Base-by-base conservation (phyloP, 2,113 vertebrate genomes). In the Rhodinocichla rosea region DNA sequence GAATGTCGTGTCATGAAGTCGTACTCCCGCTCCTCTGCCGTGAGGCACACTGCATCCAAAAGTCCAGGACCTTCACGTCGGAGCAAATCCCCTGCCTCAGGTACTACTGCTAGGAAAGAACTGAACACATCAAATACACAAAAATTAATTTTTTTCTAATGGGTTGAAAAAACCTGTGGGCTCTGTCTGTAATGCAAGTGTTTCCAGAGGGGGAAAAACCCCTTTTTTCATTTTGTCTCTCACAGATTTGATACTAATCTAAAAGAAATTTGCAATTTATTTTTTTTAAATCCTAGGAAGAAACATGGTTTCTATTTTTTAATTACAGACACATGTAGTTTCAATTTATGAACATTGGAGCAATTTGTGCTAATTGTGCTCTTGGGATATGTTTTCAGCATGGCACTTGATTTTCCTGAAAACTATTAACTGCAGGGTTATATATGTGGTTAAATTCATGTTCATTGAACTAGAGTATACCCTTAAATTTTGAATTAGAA, bases 1-100 rank as follows among this genome's bases (percentile, higher is more conserved):
- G 99, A 99, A 92, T 99, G 99, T 75, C 98, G 98, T 57, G 99
- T 99, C 77, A 97, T 99, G 94, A 99, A 99, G 97, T 98, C 99
- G 4, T 98, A 99, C 87, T 97, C 98, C 16, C 98, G 98, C 62
- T 98, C 98, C 71, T 94, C 98, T 73, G 98, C 98, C 64, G 85
- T 98, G 11, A 98, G 98, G 50, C 79, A 98, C 62, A 37, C 97
- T 35, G 98, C 98, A n/a, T 98, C 96, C 68, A 99, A 99, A 97
- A 99, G 99, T 92, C 99, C 99, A 4, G 98, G 98, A 74, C 90
- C 94, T 37, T 98, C 98, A 10, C 98, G 99, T 13, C 98, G 99
- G 94, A 99, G 98, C 98, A 99, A 99, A 90, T 99, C 99, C 40
- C 99, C 99, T 30, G 98, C 98, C 83, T 98, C 99, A 98, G 98